A percentile compares a stretch with the other conserved stretches of the same genome.
Conservation (phyloP, 1,140 invertebrate species). For the Drosophila athabasca region DNA sequence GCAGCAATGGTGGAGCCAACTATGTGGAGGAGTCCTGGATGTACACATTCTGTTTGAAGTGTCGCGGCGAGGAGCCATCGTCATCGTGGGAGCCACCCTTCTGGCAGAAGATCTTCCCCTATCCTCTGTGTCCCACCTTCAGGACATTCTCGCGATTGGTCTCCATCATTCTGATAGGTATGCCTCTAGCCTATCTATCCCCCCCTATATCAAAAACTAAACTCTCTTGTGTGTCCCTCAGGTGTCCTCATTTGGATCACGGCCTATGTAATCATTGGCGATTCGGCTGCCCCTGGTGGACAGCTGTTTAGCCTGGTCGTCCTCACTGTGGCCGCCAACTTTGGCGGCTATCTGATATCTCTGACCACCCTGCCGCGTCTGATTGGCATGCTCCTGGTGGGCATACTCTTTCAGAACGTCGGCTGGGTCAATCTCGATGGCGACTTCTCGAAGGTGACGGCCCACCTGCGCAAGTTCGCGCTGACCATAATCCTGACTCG, state of each 20-base stretch:
- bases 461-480: conserved; percentile 92
- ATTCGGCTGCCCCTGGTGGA: conserved; percentile 90
- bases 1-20: conserved; percentile 46
- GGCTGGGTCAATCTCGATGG: conserved; percentile 89
- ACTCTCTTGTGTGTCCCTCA: conserved; percentile 15
- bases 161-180: conserved; percentile 87
- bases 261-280: conserved; percentile 89
- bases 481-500: conserved; percentile 95
- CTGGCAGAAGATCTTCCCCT: conserved; percentile 91
- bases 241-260: conserved; percentile 91
- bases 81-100: conserved; percentile 91
- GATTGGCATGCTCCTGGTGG: conserved; percentile 93
- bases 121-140: conserved; percentile 91
- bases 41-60: conserved; percentile 80
- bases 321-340: conserved; percentile 89
- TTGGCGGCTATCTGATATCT: conserved; percentile 91
- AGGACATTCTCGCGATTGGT: conserved; percentile 89
- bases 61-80: conserved; percentile 85
- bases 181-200: conserved; percentile 25
- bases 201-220: too few relatives aligned
- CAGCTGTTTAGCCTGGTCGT: conserved; percentile 91
- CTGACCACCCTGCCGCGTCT: conserved; percentile 92
- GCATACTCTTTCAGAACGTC: conserved; percentile 90
- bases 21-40: conserved; percentile 82
- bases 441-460: conserved; percentile 86